These are phyloP conservation scores for Pocillopora damicornis DNA, from an alignment of 64 coral and sea anemone species.

Conservation along the genomic window DNA sequence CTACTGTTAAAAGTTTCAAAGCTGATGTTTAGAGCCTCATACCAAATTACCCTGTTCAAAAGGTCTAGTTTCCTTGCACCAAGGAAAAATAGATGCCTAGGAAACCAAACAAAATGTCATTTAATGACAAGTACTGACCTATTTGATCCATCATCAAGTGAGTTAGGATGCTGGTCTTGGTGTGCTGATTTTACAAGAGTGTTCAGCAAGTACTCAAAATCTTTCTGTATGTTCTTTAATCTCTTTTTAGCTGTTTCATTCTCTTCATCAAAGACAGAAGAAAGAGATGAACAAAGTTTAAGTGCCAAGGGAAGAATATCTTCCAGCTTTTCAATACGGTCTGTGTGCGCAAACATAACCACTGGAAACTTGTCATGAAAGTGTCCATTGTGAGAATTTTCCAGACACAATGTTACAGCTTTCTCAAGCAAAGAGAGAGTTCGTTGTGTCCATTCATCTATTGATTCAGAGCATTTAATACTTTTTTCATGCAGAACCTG, in stretches of 20 bases:
- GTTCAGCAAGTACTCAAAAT: background rate
- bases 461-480: background rate
- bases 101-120: too few species aligned
- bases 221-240: background rate
- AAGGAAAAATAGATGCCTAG: too few species aligned
- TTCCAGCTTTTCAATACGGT: background rate
- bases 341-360: background rate
- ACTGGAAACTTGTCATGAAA: background rate
- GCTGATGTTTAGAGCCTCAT: too few species aligned
- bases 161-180: background rate
- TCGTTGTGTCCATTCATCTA: background rate
- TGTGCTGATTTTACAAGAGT: background rate
- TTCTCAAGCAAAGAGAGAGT: conserved; percentile 1
- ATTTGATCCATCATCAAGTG: background rate
- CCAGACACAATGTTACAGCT: background rate
- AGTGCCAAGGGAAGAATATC: background rate
- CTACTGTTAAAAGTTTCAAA: too few species aligned
- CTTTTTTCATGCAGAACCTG: background rate
- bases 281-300: background rate
- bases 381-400: background rate
- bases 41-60: too few species aligned
- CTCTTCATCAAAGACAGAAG: background rate
- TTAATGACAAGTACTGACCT: background rate
- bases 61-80: too few species aligned
- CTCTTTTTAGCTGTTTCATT: background rate